These are phyloP conservation scores for Beroe ovata DNA, from an alignment of 37 sponge, comb jelly and placozoan species.

Conservation along the genomic window DNA sequence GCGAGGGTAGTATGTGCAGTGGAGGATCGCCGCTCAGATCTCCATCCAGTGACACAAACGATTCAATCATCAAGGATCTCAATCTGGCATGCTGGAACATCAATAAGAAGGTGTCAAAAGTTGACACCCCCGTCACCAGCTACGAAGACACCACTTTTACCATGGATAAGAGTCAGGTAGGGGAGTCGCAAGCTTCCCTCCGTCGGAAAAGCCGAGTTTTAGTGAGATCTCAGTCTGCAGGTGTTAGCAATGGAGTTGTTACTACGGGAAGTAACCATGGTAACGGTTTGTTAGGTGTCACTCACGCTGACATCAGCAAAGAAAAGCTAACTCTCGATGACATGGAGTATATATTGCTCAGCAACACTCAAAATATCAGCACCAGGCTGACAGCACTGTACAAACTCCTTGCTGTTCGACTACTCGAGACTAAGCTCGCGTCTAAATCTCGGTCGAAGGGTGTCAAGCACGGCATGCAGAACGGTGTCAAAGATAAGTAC, in stretches of 20 bases:
- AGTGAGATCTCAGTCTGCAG: neutral
- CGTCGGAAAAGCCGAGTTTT: constrained; percentile 12
- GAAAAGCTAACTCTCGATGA: constrained; percentile 23
- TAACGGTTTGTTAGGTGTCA: neutral
- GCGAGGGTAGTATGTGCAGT: constrained; percentile 42
- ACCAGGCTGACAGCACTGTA: constrained; percentile 8
- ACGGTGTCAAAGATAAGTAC: neutral
- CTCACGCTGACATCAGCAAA: neutral
- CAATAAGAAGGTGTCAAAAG: constrained; percentile 10
- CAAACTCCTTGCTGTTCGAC: neutral
- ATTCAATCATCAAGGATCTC: constrained; percentile 20
- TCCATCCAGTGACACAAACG: neutral
- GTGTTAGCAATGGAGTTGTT: neutral
- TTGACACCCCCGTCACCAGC: neutral
- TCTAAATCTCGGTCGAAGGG: neutral
- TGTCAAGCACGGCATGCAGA: neutral
- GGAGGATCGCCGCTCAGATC: neutral
- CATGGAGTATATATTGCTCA: constrained; percentile 27
- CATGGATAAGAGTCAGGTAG: neutral
- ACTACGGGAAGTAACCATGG: neutral
- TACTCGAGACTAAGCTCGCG: neutral
- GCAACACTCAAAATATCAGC: neutral
- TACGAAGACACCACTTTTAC: neutral
- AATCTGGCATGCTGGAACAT: constrained; percentile 39
- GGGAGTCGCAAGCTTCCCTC: constrained; percentile 3